Evolutionary conservation across 30 jellyfish, hydroid and myxozoan species (phyloP).

Genomic region (Hydra vulgaris): DNA sequence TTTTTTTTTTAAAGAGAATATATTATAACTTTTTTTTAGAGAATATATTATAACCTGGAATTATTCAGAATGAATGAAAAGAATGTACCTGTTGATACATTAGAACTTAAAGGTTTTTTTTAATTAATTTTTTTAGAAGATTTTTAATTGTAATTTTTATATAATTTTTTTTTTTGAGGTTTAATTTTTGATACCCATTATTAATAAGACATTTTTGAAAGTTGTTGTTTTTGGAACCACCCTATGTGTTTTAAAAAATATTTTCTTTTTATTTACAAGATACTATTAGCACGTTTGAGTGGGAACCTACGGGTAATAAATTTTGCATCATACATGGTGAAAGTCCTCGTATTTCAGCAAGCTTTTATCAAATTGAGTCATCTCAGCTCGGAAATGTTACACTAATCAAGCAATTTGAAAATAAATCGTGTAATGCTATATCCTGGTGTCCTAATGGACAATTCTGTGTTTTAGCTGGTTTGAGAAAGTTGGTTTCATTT

Average conservation of each 20-base stretch:
- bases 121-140: neutral
- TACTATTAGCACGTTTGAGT: slow-evolving; percentile 71
- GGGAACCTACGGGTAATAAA: slow-evolving; percentile 96
- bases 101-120: slow-evolving; percentile 66
- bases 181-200: too few relatives aligned
- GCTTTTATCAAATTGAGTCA: slow-evolving; percentile 74
- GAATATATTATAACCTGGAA: slow-evolving; percentile 67
- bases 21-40: slow-evolving; percentile 29
- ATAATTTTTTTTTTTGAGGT: too few relatives aligned
- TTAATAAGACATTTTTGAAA: too few relatives aligned
- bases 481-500: slow-evolving; percentile 61
- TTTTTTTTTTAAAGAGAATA: neutral
- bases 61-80: slow-evolving; percentile 73
- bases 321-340: slow-evolving; percentile 95
- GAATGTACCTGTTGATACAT: slow-evolving; percentile 85
- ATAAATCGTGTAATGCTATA: slow-evolving; percentile 63
- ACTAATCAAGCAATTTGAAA: slow-evolving; percentile 60
- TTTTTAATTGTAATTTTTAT: too few relatives aligned
- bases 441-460: slow-evolving; percentile 98
- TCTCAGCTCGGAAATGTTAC: slow-evolving; percentile 71
- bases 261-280: slow-evolving; percentile 43
- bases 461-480: slow-evolving; percentile 89
- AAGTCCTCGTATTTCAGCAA: slow-evolving; percentile 64
- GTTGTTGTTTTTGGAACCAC: too few relatives aligned
- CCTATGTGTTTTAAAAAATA: too few relatives aligned